A percentile compares a stretch with the other conserved stretches of the same genome.
Conservation (phyloP, 1,140 invertebrate genomes). For the Bombus polaris region DNA sequence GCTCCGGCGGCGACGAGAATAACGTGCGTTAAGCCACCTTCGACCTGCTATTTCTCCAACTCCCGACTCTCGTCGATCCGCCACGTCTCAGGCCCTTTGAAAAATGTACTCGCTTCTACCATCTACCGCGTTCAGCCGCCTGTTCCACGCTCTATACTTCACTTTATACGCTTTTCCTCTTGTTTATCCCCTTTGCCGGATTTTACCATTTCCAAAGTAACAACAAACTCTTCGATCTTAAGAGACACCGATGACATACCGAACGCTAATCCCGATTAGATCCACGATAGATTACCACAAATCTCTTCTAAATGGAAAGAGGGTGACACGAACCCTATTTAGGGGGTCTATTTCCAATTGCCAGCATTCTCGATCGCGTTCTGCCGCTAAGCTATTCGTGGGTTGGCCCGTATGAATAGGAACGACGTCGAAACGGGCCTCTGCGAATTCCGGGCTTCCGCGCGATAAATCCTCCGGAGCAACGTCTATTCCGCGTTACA, state of each 20-base stretch:
- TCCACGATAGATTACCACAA: not conserved
- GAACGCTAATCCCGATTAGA: not conserved
- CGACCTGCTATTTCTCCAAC: constrained; percentile 7
- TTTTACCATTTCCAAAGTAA: not conserved
- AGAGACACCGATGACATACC: not conserved
- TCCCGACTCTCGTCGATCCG: not conserved
- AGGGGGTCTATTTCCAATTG: constrained; percentile 5
- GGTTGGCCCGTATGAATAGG: constrained; percentile 39
- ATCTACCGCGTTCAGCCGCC: not conserved
- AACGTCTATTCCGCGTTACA: constrained; percentile 61
- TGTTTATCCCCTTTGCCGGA: not conserved
- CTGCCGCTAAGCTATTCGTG: constrained; percentile 17
- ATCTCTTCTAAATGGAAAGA: constrained; percentile 6
- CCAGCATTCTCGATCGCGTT: constrained; percentile 6
- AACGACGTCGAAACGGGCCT: not conserved
- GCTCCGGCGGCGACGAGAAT: constrained; percentile 55
- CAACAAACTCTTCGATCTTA: not conserved
- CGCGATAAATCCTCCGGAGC: constrained; percentile 59
- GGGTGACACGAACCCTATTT: not conserved
- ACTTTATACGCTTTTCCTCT: not conserved
- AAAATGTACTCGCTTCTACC: constrained; percentile 43
- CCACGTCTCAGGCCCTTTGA: constrained; percentile 19
- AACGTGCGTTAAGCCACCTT: constrained; percentile 56
- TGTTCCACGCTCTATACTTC: constrained; percentile 46
- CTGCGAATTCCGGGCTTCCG: constrained; percentile 53